Evolutionary conservation across 2,113 vertebrate species (phyloP).

Genomic region (Conger conger): DNA sequence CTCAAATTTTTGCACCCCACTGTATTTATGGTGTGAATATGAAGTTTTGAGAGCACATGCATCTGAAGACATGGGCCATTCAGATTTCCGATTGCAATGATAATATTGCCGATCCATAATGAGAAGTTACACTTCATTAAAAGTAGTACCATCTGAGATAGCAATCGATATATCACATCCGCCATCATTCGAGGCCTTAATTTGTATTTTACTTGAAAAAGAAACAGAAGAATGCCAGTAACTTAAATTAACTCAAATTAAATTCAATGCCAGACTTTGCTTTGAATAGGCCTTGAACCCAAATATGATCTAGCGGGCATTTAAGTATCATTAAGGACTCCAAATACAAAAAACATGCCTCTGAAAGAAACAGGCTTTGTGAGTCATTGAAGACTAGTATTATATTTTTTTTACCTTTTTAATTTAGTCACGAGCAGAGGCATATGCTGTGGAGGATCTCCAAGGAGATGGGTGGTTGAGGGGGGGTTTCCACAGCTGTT

Average conservation of each 20-base stretch:
- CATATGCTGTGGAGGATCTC: constrained; percentile 45
- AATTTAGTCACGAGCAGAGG: constrained; percentile 41
- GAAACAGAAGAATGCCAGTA: background rate
- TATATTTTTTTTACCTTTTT: background rate
- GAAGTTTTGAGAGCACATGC: background rate
- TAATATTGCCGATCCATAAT: background rate
- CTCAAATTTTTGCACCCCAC: too few species aligned
- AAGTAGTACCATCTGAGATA: background rate
- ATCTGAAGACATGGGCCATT: background rate
- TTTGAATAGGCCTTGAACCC: background rate
- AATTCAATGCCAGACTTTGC: background rate
- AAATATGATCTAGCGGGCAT: background rate
- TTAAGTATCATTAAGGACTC: background rate
- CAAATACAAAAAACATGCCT: background rate
- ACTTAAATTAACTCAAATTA: background rate
- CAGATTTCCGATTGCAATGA: background rate
- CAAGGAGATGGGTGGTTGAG: constrained; percentile 34
- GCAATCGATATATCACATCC: background rate
- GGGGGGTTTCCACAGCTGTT: constrained; percentile 56
- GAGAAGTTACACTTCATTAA: background rate
- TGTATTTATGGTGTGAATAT: background rate
- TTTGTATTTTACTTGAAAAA: background rate
- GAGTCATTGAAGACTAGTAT: constrained; percentile 20
- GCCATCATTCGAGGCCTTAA: background rate
- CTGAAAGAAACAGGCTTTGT: background rate